Conservation (phyloP, 1,140 invertebrate species). For the Oryzaephilus surinamensis region DNA sequence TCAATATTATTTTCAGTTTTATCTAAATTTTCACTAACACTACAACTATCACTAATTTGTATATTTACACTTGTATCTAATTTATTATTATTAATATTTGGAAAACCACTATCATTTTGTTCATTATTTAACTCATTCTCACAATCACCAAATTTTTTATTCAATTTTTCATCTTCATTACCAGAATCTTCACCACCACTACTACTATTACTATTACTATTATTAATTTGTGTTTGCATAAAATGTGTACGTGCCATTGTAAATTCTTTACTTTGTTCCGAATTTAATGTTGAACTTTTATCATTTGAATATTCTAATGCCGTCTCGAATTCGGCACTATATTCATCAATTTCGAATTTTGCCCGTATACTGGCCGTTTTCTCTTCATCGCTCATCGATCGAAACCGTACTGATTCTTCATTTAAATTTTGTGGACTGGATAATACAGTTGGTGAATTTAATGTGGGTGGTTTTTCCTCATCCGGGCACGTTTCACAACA, state of each 20-base stretch:
- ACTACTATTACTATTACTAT: slow-evolving; percentile 8
- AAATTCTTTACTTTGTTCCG: slow-evolving; percentile 25
- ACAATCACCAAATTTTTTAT: slow-evolving; percentile 1
- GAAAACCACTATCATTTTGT: slow-evolving; percentile 19
- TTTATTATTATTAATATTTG: slow-evolving; percentile 17
- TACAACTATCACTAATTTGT: slow-evolving; percentile 20
- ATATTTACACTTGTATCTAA: slow-evolving; percentile 16
- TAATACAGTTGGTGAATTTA: slow-evolving; percentile 19
- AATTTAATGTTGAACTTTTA: slow-evolving; percentile 12
- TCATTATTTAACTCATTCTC: too few species aligned
- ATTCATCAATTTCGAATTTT: slow-evolving; percentile 17
- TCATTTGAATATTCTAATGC: slow-evolving; percentile 23
- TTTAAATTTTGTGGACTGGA: neutral
- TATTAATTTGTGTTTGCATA: slow-evolving; percentile 31
- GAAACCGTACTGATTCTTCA: slow-evolving; percentile 7
- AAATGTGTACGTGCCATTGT: slow-evolving; percentile 35
- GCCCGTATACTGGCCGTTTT: slow-evolving; percentile 33
- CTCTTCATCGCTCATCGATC: slow-evolving; percentile 45
- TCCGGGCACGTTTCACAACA: slow-evolving; percentile 82
- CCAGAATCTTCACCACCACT: neutral
- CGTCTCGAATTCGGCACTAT: slow-evolving; percentile 25
- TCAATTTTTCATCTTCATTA: neutral
- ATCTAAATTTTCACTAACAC: slow-evolving; percentile 21
- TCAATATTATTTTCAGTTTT: slow-evolving; percentile 23
- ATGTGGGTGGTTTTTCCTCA: slow-evolving; percentile 44